phyloP scores from a whole-genome alignment of 2,888 invertebrate genomes.

The Philereme vetulata region DNA sequence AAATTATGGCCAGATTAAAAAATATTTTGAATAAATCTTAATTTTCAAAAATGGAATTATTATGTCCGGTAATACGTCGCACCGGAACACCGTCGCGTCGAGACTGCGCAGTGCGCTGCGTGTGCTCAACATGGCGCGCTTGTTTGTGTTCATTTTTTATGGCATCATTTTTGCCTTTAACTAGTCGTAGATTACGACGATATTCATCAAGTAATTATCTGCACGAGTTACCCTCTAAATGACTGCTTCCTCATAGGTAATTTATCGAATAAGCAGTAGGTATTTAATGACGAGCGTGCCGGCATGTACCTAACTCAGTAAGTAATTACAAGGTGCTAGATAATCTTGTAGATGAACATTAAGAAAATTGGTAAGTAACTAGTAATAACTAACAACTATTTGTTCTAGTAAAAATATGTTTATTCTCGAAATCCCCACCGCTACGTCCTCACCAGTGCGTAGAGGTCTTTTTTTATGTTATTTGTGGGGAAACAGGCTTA shows the following conservation, averaged over 20 bases:
- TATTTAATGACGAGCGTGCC: neutral
- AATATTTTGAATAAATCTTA: no score
- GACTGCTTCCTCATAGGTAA: constrained; percentile 21
- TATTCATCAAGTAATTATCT: constrained; percentile 46
- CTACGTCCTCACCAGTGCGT: no score
- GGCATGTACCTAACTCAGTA: constrained; percentile 12
- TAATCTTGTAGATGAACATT: neutral
- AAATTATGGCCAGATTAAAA: no score
- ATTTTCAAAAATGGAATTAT: neutral
- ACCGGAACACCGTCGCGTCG: constrained; percentile 53
- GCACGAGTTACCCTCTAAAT: constrained; percentile 44
- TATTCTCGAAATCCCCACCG: no score
- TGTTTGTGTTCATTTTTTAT: constrained; percentile 47
- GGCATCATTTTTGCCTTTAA: constrained; percentile 44
- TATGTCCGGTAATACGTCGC: constrained; percentile 52
- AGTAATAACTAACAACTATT: no score
- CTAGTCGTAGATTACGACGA: constrained; percentile 32
- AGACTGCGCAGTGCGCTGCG: constrained; percentile 57
- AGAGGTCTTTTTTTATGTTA: no score
- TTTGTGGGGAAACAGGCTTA: no score
- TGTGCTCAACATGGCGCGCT: constrained; percentile 42
- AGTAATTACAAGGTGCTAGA: constrained; percentile 6
- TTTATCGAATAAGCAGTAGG: constrained; percentile 12
- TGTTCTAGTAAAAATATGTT: no score
- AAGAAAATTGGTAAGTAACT: neutral